Evolutionary conservation across 2,888 invertebrate species (phyloP).

Genomic region (Hydroisotoma schaefferi): DNA sequence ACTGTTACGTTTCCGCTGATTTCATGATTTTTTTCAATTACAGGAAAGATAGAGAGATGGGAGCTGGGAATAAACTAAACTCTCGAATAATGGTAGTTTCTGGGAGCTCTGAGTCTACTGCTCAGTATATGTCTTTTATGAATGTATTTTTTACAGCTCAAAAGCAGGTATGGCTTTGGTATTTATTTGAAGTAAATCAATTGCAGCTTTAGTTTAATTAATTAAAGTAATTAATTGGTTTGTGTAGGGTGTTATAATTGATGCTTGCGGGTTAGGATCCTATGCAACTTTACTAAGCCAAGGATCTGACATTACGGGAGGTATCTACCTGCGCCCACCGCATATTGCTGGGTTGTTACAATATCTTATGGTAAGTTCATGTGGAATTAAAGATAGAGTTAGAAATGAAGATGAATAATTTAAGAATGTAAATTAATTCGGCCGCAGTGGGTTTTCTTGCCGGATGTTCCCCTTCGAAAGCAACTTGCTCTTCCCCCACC

Average conservation of each 20-base stretch:
- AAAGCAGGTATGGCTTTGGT: constrained; percentile 66
- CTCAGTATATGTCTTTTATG: constrained; percentile 98
- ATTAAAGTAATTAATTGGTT: too few relatives aligned
- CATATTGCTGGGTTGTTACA: constrained; percentile 81
- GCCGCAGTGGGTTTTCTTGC: constrained; percentile 84
- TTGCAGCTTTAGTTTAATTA: too few relatives aligned
- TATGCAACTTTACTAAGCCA: constrained; percentile 88
- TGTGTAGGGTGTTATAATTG: constrained; percentile 78
- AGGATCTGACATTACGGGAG: constrained; percentile 94
- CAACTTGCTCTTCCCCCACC: constrained; percentile 84
- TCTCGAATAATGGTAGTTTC: constrained; percentile 80
- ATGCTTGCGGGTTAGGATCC: constrained; percentile 88
- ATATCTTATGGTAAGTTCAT: constrained; percentile 69
- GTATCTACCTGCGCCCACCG: constrained; percentile 83
- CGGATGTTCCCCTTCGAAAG: constrained; percentile 72
- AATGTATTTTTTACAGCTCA: constrained; percentile 96
- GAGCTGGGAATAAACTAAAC: constrained; percentile 59
- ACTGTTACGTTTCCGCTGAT: neutral
- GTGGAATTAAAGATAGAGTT: neutral
- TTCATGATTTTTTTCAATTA: constrained; percentile 9
- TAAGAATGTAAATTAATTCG: constrained; percentile 11
- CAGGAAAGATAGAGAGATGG: constrained; percentile 54
- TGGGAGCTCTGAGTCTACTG: constrained; percentile 83
- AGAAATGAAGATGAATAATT: neutral
- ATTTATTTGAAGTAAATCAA: too few relatives aligned